Evolutionary conservation across 2,888 invertebrate species (phyloP), one percentile per base, ranked within the genome.

Genomic region (Drosophila nr. medialis): DNA sequence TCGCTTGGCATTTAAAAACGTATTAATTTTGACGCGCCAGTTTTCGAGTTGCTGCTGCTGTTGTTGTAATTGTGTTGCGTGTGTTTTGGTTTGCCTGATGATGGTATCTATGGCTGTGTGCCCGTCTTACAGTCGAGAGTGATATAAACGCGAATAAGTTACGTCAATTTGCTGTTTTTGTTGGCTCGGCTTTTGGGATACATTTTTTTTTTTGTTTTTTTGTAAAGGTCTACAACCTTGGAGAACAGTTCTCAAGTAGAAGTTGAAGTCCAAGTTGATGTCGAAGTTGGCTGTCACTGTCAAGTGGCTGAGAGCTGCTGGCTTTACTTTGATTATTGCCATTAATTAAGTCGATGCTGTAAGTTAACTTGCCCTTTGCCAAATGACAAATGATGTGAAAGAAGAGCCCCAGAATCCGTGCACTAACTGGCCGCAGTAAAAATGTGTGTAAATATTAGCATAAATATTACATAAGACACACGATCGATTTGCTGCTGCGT

Each of bases 131-230:
- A 65, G 81, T 54, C 67, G 72, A 60, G 86, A 77, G 88, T 85
- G 86, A 85, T 89, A 85, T 80, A 87, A 89, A 85, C 71, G 85
- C 89, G 90, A 90, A 85, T 88, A 82, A 90, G 85, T 90, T 89
- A 89, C 89, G 87, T 90, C 90, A 89, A 86, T 86, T 86, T 76
- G 62, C 40, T 56, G 21, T 53, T 32, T 53, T 53, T 64, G 72
- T 81, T 64, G 48, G 49, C 69, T 49, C 55, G 13, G 42, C 61
- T 68, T 71, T 80, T 75, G 61, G 69, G 58, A 51, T 81, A 53
- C 61, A 61, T 64, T 66, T 59, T 54, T 40, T 15, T 24, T 27
- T 15, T 15, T 34, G n/a, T 36, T 38, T 8, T 21, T 7, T 21
- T 45, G 45, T 21, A 84, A 75, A 86, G 86, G 90, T 86, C 86